A percentile compares a stretch with the other conserved stretches of the same genome.
Evolutionary conservation across 2,888 invertebrate genomes (phyloP).

Genomic region (Dicyrtoma fusca): DNA sequence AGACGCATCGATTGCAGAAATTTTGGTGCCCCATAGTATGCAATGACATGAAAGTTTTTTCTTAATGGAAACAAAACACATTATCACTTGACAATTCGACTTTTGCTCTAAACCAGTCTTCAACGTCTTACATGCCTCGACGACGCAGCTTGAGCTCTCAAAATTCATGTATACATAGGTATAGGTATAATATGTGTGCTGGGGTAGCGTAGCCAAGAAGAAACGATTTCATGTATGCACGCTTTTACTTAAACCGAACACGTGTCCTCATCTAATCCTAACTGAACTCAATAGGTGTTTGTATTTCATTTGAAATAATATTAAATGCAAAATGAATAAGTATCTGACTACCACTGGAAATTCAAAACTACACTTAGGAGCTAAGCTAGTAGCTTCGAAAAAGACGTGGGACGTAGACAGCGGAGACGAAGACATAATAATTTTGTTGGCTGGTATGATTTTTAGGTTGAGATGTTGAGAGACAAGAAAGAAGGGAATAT

Average conservation of each 20-base stretch:
- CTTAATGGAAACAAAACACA: slow-evolving; percentile 18
- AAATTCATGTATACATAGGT: not conserved
- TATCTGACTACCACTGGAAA: not conserved
- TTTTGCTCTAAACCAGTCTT: slow-evolving; percentile 14
- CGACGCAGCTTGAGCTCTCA: slow-evolving; percentile 16
- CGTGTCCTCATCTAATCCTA: too few species aligned
- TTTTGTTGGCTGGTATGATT: too few species aligned
- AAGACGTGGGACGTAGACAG: too few species aligned
- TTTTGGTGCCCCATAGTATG: slow-evolving; percentile 20
- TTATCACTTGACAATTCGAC: slow-evolving; percentile 31
- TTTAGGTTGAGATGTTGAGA: too few species aligned
- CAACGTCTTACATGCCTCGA: not conserved
- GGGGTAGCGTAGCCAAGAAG: not conserved
- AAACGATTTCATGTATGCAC: not conserved
- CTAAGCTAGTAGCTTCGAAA: too few species aligned
- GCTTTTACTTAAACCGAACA: too few species aligned
- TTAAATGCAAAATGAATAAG: too few species aligned
- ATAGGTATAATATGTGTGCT: not conserved
- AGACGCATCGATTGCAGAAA: slow-evolving; percentile 31
- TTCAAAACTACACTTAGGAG: not conserved
- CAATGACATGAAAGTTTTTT: slow-evolving; percentile 24
- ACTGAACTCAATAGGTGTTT: too few species aligned
- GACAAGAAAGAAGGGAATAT: too few species aligned
- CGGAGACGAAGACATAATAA: too few species aligned
- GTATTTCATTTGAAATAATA: too few species aligned